phyloP scores from a whole-genome alignment of 2,888 invertebrate species.

The Erynnis tages region DNA sequence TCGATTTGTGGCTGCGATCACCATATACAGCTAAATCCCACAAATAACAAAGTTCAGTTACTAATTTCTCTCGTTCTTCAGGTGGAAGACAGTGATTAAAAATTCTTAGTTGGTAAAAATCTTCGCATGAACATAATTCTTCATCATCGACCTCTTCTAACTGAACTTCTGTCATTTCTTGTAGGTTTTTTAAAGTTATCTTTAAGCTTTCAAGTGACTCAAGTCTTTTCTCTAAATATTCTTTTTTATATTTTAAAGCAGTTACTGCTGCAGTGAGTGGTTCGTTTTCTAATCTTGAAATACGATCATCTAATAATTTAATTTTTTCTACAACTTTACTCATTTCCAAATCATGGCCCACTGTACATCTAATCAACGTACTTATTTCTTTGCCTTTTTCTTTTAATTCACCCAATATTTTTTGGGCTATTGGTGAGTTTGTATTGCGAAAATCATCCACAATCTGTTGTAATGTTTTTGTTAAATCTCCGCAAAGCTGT shows the following conservation, averaged over 20 bases:
- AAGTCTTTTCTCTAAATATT: constrained; percentile 56
- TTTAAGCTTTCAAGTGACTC: constrained; percentile 58
- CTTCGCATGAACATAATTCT: constrained; percentile 58
- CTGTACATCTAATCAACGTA: constrained; percentile 55
- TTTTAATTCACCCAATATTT: constrained; percentile 53
- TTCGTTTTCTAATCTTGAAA: constrained; percentile 53
- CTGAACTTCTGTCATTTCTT: constrained; percentile 40
- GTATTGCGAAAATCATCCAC: constrained; percentile 53
- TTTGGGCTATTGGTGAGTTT: constrained; percentile 41
- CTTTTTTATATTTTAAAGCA: constrained; percentile 59
- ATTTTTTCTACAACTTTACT: constrained; percentile 63
- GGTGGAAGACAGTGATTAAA: constrained; percentile 63
- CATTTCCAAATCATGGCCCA: constrained; percentile 59
- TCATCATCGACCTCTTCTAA: constrained; percentile 44
- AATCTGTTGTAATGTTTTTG: constrained; percentile 63
- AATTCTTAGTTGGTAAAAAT: constrained; percentile 64
- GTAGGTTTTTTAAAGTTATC: constrained; percentile 51
- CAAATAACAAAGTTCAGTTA: constrained; percentile 64
- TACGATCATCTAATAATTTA: constrained; percentile 53
- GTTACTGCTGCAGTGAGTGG: constrained; percentile 55
- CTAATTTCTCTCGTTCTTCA: constrained; percentile 58
- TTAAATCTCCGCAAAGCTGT: constrained; percentile 51
- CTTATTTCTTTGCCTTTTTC: constrained; percentile 51
- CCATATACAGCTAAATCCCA: constrained; percentile 69
- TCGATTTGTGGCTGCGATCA: constrained; percentile 57